A percentile compares a stretch with the other conserved stretches of the same genome.
These are phyloP conservation scores for Sebastolobus altivelis DNA, from an alignment of 2,797 vertebrate genomes.

Conservation along the genomic window DNA sequence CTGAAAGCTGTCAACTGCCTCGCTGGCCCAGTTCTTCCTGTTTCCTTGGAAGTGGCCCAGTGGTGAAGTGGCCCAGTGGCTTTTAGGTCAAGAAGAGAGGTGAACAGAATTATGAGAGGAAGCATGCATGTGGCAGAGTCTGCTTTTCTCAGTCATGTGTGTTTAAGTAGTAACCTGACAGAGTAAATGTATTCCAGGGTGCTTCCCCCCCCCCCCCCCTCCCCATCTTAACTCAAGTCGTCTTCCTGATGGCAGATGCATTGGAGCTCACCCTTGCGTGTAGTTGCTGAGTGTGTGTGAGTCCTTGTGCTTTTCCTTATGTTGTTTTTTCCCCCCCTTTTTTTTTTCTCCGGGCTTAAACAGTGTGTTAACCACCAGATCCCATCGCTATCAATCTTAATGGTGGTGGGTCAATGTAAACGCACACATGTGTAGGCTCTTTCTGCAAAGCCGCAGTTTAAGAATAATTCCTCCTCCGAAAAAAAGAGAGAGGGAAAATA, in stretches of 20 bases:
- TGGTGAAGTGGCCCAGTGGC: constrained; percentile 74
- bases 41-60: constrained; percentile 80
- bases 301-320: constrained; percentile 80
- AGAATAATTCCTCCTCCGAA: constrained; percentile 70
- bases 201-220: constrained; percentile 44
- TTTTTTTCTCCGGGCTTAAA: constrained; percentile 75
- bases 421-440: constrained; percentile 84
- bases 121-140: constrained; percentile 84
- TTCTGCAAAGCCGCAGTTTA: constrained; percentile 79
- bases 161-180: constrained; percentile 82
- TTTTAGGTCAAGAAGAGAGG: constrained; percentile 83
- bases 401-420: constrained; percentile 80
- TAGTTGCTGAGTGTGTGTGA: constrained; percentile 82
- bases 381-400: constrained; percentile 86
- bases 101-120: constrained; percentile 86
- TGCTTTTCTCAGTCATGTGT: constrained; percentile 84
- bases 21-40: constrained; percentile 71
- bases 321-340: constrained; percentile 65
- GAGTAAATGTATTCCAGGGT: constrained; percentile 80
- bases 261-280: constrained; percentile 78
- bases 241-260: constrained; percentile 82
- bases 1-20: constrained; percentile 77
- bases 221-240: constrained; percentile 78
- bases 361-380: constrained; percentile 86
- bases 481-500: constrained; percentile 72